Percentiles rank a stretch among this genome's conserved stretches.
Conservation (phyloP, 2,113 vertebrate species). For the Corvus moneduloides region DNA sequence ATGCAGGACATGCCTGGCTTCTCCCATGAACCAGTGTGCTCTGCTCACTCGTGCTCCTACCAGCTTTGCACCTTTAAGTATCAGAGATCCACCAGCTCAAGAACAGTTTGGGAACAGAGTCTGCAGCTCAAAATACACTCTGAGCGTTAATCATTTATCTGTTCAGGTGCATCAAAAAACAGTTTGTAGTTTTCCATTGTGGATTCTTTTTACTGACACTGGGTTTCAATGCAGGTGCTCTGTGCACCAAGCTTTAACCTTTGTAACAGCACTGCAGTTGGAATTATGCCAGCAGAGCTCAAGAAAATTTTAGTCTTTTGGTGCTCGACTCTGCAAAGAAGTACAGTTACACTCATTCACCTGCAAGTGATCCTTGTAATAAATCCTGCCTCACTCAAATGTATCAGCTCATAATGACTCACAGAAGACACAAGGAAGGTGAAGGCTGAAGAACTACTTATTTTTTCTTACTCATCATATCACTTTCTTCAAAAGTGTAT, state of each 20-base stretch:
- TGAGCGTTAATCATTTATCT: background rate
- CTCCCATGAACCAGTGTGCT: fast-evolving
- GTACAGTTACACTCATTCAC: background rate
- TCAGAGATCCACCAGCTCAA: background rate
- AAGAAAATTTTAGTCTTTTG: background rate
- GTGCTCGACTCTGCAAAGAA: background rate
- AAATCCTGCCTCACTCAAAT: background rate
- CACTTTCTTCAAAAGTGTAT: background rate
- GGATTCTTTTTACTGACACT: background rate
- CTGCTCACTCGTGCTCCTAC: background rate
- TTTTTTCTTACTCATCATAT: background rate
- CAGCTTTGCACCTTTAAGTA: background rate
- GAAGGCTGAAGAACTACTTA: background rate
- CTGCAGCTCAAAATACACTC: background rate
- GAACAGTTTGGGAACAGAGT: background rate
- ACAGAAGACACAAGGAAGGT: background rate
- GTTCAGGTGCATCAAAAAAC: background rate
- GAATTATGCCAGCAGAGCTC: background rate
- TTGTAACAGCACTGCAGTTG: background rate
- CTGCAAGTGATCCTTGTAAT: background rate
- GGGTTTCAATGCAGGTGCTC: background rate
- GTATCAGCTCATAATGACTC: background rate
- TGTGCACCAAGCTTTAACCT: background rate
- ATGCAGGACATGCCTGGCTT: background rate
- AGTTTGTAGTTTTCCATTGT: background rate